Percentiles rank a stretch among this genome's conserved stretches.
Conservation (phyloP, 2,888 invertebrate species). For the Vandiemenella viatica region DNA sequence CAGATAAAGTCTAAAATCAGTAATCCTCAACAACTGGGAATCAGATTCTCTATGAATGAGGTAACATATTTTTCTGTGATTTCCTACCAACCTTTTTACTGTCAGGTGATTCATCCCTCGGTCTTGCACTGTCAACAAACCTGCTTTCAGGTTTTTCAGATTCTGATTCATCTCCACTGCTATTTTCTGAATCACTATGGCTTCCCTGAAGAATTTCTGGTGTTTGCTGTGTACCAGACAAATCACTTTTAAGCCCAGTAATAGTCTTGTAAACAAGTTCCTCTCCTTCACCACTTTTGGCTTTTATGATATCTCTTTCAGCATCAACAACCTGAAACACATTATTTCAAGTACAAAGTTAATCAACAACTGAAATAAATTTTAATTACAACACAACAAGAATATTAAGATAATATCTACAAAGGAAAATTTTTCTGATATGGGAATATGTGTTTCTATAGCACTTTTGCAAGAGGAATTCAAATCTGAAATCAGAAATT, state of each 20-base stretch:
- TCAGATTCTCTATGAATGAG: too few relatives aligned
- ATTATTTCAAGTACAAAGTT: too few relatives aligned
- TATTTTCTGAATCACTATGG: constrained; percentile 10
- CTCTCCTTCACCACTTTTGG: constrained; percentile 53
- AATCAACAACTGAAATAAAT: too few relatives aligned
- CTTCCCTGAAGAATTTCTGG: constrained; percentile 41
- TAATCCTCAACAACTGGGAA: too few relatives aligned
- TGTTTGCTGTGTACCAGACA: constrained; percentile 52
- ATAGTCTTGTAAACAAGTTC: constrained; percentile 76
- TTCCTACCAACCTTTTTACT: constrained; percentile 26
- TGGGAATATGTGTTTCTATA: too few relatives aligned
- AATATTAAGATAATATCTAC: too few relatives aligned
- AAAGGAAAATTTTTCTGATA: too few relatives aligned
- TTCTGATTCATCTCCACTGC: constrained; percentile 19
- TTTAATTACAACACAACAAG: too few relatives aligned
- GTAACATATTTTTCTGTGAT: too few relatives aligned
- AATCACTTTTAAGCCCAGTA: constrained; percentile 64
- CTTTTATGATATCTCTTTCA: constrained; percentile 71
- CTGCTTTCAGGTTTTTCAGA: constrained; percentile 17
- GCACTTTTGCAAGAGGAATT: too few relatives aligned
- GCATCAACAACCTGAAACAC: constrained; percentile 55
- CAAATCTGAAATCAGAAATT: too few relatives aligned
- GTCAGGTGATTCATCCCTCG: constrained; percentile 32
- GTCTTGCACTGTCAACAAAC: constrained; percentile 22
- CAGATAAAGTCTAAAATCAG: too few relatives aligned